A percentile compares a stretch with the other conserved stretches of the same genome.
Evolutionary conservation across 2,113 vertebrate genomes (phyloP).

Genomic region (Numenius arquata): DNA sequence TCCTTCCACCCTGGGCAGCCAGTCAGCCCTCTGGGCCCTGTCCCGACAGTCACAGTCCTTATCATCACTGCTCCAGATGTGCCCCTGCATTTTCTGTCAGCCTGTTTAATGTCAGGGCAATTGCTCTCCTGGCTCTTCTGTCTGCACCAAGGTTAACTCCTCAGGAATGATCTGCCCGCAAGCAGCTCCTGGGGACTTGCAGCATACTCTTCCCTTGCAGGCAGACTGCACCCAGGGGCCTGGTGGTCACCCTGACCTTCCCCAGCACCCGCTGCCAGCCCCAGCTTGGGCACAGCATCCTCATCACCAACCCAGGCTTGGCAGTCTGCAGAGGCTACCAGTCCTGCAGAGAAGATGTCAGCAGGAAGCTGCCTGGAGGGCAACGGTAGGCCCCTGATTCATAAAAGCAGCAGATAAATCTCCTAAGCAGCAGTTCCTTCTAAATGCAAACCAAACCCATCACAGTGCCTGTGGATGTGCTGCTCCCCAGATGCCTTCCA

Average conservation of each 20-base stretch:
- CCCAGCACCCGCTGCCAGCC: background rate
- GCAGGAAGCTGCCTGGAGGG: background rate
- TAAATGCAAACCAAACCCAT: background rate
- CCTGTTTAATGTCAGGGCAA: background rate
- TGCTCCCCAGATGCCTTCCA: background rate
- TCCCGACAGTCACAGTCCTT: background rate
- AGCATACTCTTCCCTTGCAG: background rate
- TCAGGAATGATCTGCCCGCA: background rate
- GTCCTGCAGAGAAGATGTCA: background rate
- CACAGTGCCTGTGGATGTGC: background rate
- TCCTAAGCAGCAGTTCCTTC: background rate
- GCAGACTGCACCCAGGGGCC: background rate
- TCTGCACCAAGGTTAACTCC: background rate
- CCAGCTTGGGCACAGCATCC: background rate
- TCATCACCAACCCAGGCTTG: too few relatives aligned
- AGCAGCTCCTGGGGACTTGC: background rate
- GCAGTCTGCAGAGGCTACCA: background rate
- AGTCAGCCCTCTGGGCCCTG: background rate
- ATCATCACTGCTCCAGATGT: background rate
- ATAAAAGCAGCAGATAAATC: background rate
- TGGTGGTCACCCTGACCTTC: background rate
- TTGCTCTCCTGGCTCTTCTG: background rate
- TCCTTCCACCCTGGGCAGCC: background rate
- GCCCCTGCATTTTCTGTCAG: background rate
- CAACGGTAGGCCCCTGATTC: background rate